Conservation (phyloP, 2,113 vertebrate species). For the Campylomormyrus numenius region DNA sequence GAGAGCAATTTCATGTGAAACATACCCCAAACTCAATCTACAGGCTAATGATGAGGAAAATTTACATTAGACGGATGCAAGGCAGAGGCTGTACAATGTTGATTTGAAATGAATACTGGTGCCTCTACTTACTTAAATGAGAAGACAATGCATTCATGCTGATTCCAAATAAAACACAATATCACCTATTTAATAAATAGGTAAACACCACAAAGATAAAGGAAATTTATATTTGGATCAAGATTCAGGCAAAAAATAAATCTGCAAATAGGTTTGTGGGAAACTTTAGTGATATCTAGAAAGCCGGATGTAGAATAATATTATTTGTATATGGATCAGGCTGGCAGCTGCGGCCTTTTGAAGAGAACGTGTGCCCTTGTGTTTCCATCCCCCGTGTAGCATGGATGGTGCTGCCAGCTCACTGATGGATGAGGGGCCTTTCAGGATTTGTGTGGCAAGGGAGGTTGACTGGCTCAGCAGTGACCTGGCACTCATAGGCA, state of each 20-base stretch:
- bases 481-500: slow-evolving; percentile 6
- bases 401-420: slow-evolving; percentile 20
- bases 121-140: background rate
- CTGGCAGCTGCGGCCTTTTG: slow-evolving; percentile 18
- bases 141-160: background rate
- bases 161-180: background rate
- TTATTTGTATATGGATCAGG: background rate
- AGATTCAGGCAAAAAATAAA: background rate
- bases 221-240: background rate
- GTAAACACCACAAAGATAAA: background rate
- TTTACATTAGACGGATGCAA: background rate
- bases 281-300: background rate
- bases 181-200: background rate
- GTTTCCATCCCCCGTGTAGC: background rate
- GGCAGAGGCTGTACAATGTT: background rate
- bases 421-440: slow-evolving; percentile 25
- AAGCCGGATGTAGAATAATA: background rate
- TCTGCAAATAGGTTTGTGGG: background rate
- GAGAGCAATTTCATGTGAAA: background rate
- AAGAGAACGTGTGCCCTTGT: slow-evolving; percentile 20
- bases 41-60: background rate
- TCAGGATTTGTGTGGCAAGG: slow-evolving; percentile 18
- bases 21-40: background rate
- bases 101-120: background rate
- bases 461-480: slow-evolving; percentile 18